Evolutionary conservation across 2,797 vertebrate genomes (phyloP), one percentile per base, ranked within the genome.

Genomic region (Falco biarmicus): DNA sequence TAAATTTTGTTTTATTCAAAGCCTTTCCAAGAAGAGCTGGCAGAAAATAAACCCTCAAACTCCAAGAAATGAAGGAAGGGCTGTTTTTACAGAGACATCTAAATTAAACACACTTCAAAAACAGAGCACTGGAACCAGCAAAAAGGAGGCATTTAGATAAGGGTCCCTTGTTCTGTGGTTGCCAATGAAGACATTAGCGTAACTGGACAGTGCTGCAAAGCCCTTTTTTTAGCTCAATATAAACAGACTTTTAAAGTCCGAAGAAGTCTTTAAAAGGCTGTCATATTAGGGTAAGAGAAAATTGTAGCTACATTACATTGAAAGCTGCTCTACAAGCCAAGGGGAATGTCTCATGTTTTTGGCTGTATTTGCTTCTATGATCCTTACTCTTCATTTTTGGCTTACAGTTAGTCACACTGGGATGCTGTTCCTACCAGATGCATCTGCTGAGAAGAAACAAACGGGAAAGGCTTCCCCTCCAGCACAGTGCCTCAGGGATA

Each of bases 1-100:
- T 95, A 95, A 96, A 91, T 76, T 95, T 95, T 50, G 28, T 54
- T 89, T 88, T 91, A 91, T 92, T 94, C 75, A 95, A 95, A 89
- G 39, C 64, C 43, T 95, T 95, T 95, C 89, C 96, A 73, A 95
- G 84, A 96, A 83, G 87, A 95, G 87, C 89, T 96, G 89, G 69
- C 54, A 89, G 90, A 96, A 96, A 94, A 94, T 68, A 93, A 81
- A 90, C 61, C 37, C 54, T 92, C 69, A 75, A 84, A 91, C 53
- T 87, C 68, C 60, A 81, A 93, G 89, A 80, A 94, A 89, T 89
- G 64, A 91, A 89, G 92, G 84, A 91, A 90, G 16, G 69, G 34
- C 65, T 92, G 47, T 39, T 95, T 95, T 92, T 89, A 75, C 56
- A 91, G 84, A 92, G 90, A 85, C 74, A 64, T 87, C 81, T 90